phyloP scores from a whole-genome alignment of 2,797 vertebrate species.

The Ptychadena robeensis region DNA sequence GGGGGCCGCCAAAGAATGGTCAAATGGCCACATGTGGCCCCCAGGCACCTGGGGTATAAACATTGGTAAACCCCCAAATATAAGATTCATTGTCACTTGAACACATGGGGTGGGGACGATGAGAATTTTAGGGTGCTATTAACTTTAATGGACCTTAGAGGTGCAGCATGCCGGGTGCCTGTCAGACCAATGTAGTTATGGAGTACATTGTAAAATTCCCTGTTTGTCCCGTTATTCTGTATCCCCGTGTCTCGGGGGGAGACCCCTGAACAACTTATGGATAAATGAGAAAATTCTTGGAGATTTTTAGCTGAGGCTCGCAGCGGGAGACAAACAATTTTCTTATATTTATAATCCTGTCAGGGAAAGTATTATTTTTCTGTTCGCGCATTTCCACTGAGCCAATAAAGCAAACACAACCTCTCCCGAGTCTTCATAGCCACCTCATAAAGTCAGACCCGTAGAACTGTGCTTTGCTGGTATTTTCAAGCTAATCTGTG shows the following conservation, averaged over 20 bases:
- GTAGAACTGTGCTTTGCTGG: slow-evolving; percentile 8
- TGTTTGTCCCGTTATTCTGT: background rate
- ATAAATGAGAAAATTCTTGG: background rate
- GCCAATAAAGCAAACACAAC: slow-evolving; percentile 31
- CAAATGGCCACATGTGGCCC: too few species aligned
- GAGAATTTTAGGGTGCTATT: background rate
- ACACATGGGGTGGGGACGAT: too few species aligned
- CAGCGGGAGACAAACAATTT: background rate
- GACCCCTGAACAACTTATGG: background rate
- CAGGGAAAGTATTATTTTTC: slow-evolving; percentile 45
- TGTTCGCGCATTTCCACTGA: slow-evolving; percentile 16
- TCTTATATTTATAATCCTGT: slow-evolving; percentile 47
- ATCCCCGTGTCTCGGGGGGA: background rate
- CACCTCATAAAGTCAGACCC: slow-evolving; percentile 49
- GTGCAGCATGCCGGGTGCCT: too few species aligned
- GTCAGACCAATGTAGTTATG: background rate
- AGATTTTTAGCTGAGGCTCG: background rate
- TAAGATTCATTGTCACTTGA: background rate
- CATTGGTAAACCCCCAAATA: too few species aligned
- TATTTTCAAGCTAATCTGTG: slow-evolving; percentile 6
- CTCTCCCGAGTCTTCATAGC: slow-evolving; percentile 28
- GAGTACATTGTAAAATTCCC: background rate
- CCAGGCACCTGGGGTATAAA: too few species aligned
- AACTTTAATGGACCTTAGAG: background rate
- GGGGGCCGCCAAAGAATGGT: too few species aligned